A percentile compares a stretch with the other conserved stretches of the same genome.
Evolutionary conservation across 2,113 vertebrate genomes (phyloP).

Genomic region (Talpa occidentalis): DNA sequence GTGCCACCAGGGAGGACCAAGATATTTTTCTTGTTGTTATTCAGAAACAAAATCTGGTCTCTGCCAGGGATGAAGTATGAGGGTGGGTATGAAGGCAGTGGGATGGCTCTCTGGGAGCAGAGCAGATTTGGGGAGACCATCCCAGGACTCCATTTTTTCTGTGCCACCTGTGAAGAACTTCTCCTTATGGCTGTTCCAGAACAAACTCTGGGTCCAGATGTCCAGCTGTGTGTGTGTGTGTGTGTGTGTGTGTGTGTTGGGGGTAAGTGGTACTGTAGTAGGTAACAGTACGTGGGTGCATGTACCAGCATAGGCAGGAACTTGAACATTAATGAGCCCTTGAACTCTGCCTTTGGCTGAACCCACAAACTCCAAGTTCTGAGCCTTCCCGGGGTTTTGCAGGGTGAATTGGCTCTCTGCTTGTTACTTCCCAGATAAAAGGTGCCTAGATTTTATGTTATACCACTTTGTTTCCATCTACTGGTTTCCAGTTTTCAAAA

Average conservation of each 20-base stretch:
- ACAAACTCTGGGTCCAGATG: background rate
- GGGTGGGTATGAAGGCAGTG: background rate
- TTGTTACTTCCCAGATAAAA: background rate
- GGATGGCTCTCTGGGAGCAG: background rate
- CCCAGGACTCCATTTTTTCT: background rate
- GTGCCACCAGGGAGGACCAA: no score
- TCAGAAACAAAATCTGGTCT: background rate
- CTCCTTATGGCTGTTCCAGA: background rate
- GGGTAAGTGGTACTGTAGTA: no score
- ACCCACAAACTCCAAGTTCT: background rate
- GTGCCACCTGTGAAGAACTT: background rate
- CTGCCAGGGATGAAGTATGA: background rate
- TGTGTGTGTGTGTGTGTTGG: no score
- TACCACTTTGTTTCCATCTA: background rate
- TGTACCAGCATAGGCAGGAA: background rate
- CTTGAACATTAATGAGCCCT: background rate
- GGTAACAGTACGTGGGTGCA: no score
- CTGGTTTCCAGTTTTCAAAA: background rate
- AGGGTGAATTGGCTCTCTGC: background rate
- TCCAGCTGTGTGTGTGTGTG: background rate
- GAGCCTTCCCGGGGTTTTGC: background rate
- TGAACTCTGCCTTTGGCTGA: background rate
- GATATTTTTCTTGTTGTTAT: background rate
- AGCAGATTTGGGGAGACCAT: background rate
- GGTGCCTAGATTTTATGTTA: background rate